phyloP scores from a whole-genome alignment of 2,797 vertebrate genomes.

The Chromobotia macracanthus region DNA sequence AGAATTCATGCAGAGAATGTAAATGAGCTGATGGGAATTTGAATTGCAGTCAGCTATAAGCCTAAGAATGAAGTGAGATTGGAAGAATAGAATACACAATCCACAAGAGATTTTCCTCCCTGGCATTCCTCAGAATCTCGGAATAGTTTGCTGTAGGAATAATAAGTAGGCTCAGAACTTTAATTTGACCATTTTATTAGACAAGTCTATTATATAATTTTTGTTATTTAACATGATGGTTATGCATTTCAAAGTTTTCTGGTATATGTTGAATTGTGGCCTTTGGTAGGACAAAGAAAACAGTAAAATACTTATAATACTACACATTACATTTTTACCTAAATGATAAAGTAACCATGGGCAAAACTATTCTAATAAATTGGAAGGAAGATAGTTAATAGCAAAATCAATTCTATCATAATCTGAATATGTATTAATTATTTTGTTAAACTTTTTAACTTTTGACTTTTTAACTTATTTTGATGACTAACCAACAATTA shows the following conservation, averaged over 20 bases:
- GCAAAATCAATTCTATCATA: no score
- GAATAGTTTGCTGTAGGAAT: constrained; percentile 39
- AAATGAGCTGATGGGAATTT: constrained; percentile 41
- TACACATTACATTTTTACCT: no score
- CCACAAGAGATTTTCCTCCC: constrained; percentile 20
- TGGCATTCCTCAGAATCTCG: constrained; percentile 6
- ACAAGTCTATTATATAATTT: constrained; percentile 1
- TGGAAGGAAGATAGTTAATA: no score
- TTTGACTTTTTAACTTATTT: no score
- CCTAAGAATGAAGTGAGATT: neutral
- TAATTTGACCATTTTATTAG: neutral
- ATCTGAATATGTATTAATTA: no score
- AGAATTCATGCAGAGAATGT: constrained; percentile 39
- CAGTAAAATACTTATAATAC: no score
- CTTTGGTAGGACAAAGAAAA: no score
- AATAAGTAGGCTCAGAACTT: constrained; percentile 11
- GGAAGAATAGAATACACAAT: constrained; percentile 29
- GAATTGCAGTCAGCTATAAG: neutral
- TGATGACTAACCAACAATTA: no score
- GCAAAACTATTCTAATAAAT: no score
- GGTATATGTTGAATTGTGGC: neutral
- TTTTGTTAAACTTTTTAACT: no score
- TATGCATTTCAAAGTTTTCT: neutral
- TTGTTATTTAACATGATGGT: neutral
- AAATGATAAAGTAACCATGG: no score